Evolutionary conservation across 1,140 invertebrate genomes (phyloP).

Genomic region (Pseudachorutes palmiensis): DNA sequence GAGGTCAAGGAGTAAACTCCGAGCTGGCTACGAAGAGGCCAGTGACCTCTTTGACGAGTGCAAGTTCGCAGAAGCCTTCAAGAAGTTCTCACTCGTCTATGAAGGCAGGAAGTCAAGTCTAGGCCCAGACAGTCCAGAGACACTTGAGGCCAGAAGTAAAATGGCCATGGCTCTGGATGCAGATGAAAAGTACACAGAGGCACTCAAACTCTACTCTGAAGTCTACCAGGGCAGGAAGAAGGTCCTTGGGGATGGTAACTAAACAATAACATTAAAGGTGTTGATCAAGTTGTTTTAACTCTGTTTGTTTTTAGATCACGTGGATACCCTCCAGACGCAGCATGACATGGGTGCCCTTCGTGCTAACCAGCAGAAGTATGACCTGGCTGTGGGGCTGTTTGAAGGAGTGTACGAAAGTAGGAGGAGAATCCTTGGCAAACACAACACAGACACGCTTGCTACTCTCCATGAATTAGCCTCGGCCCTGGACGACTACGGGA

Average conservation of each 20-base stretch:
- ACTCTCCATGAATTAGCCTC: constrained; percentile 18
- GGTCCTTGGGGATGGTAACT: constrained; percentile 15
- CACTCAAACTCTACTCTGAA: constrained; percentile 24
- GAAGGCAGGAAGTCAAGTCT: constrained; percentile 14
- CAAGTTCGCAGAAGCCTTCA: constrained; percentile 18
- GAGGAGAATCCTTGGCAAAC: constrained; percentile 16
- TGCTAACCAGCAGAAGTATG: constrained; percentile 22
- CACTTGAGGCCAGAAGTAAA: constrained; percentile 16
- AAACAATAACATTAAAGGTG: too few species aligned
- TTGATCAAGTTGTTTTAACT: too few species aligned
- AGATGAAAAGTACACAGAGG: constrained; percentile 20
- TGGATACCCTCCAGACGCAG: constrained; percentile 17
- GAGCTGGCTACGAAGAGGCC: constrained; percentile 23
- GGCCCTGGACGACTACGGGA: constrained; percentile 16
- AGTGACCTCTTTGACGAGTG: constrained; percentile 16
- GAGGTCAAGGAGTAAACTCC: constrained; percentile 16
- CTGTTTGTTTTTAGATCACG: constrained; percentile 8
- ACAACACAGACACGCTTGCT: constrained; percentile 19
- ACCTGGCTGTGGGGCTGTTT: constrained; percentile 20
- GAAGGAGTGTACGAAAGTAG: constrained; percentile 20
- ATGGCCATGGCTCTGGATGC: constrained; percentile 22
- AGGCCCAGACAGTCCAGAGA: constrained; percentile 21
- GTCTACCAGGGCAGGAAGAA: constrained; percentile 15
- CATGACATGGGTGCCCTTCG: constrained; percentile 25
- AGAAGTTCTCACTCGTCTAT: constrained; percentile 16